These are phyloP conservation scores for Lasioglossum figueresi DNA, from an alignment of 2,888 invertebrate genomes.

Conservation along the genomic window DNA sequence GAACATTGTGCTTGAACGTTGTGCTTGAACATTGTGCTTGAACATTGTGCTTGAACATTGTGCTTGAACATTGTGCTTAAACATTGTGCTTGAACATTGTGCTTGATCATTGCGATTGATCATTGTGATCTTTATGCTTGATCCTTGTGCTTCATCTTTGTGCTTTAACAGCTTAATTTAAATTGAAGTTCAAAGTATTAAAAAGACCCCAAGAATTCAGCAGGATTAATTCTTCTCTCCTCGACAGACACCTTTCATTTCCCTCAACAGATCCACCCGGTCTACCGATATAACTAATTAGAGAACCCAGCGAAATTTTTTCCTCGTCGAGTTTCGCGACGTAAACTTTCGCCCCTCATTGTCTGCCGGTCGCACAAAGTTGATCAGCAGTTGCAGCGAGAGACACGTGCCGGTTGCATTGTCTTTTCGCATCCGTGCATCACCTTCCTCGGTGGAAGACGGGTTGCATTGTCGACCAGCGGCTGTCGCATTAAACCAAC, in stretches of 20 bases:
- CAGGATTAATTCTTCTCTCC: not conserved
- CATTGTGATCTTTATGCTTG: not conserved
- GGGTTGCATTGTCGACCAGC: not conserved
- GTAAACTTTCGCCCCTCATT: not conserved
- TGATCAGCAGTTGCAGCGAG: conserved; percentile 8
- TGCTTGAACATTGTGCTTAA: not conserved
- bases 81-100: not conserved
- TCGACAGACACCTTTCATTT: not conserved
- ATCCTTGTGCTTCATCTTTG: not conserved
- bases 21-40: too few relatives aligned
- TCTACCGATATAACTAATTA: not conserved
- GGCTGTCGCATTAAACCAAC: not conserved
- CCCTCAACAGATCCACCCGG: not conserved
- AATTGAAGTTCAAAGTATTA: not conserved
- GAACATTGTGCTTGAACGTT: rapidly evolving
- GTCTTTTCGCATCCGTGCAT: not conserved
- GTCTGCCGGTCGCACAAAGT: conserved; percentile 13
- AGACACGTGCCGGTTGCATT: conserved; percentile 4
- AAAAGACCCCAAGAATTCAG: not conserved
- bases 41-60: not conserved
- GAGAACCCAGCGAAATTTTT: not conserved
- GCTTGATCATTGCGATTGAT: not conserved
- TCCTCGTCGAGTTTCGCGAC: not conserved
- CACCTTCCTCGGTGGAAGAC: not conserved
- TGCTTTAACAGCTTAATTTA: too few relatives aligned